Evolutionary conservation across 2,113 vertebrate genomes (phyloP).

Genomic region (Falcunculus frontatus): DNA sequence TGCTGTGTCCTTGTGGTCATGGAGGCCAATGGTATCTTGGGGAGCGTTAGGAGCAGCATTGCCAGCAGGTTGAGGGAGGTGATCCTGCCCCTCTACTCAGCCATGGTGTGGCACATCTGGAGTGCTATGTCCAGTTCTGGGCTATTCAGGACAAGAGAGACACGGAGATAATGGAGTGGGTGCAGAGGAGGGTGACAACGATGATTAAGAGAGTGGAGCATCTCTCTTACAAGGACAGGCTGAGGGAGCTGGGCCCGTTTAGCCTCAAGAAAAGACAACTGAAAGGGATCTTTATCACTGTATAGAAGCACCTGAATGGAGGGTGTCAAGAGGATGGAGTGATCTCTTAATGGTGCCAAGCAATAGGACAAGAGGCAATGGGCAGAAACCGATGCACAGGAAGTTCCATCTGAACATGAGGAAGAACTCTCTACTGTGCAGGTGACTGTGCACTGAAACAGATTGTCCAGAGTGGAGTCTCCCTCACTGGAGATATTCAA

Average conservation of each 20-base stretch:
- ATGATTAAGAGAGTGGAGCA: neutral
- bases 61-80: neutral
- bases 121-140: neutral
- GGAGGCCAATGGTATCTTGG: rapidly evolving
- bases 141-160: neutral
- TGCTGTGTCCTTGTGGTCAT: neutral
- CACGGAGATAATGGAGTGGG: neutral
- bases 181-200: neutral
- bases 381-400: neutral
- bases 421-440: neutral
- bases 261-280: neutral
- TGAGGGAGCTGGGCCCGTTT: neutral
- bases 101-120: neutral
- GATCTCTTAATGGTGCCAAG: neutral
- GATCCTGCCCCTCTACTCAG: neutral
- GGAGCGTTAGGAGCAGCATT: neutral
- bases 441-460: neutral
- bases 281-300: neutral
- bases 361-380: neutral
- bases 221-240: neutral
- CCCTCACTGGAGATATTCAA: neutral
- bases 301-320: neutral
- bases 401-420: neutral
- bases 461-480: no score
- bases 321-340: neutral